Percentiles rank a stretch among this genome's conserved stretches.
Conservation (phyloP, 2,113 vertebrate species). For the Plectropomus leopardus region DNA sequence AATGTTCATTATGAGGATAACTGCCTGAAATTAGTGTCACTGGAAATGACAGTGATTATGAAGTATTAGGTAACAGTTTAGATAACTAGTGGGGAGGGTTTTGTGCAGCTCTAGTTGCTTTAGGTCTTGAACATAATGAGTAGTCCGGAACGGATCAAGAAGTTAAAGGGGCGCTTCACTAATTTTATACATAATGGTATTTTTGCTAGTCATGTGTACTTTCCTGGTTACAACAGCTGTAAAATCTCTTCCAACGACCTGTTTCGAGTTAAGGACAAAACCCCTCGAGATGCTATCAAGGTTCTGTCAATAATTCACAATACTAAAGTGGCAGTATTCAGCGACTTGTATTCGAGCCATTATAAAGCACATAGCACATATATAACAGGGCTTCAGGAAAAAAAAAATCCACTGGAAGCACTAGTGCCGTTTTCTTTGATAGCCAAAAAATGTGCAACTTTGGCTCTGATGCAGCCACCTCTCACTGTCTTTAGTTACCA, state of each 20-base stretch:
- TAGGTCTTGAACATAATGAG: background rate
- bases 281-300: background rate
- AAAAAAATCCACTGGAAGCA: no score
- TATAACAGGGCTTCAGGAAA: no score
- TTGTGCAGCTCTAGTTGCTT: background rate
- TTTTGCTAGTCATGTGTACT: background rate
- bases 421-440: no score
- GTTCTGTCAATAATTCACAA: background rate
- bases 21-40: constrained; percentile 44
- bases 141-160: background rate
- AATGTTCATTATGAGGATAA: constrained; percentile 63
- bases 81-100: background rate
- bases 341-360: background rate
- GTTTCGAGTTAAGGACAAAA: background rate
- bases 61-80: constrained; percentile 18
- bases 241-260: background rate
- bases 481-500: no score
- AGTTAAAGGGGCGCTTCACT: background rate
- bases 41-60: constrained; percentile 55
- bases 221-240: background rate
- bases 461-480: no score
- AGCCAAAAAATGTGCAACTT: no score
- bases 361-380: background rate
- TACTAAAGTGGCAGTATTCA: no score
- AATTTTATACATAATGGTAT: background rate